Base-by-base conservation (phyloP, 2,113 vertebrate genomes). In the Corythornis vintsioides region DNA sequence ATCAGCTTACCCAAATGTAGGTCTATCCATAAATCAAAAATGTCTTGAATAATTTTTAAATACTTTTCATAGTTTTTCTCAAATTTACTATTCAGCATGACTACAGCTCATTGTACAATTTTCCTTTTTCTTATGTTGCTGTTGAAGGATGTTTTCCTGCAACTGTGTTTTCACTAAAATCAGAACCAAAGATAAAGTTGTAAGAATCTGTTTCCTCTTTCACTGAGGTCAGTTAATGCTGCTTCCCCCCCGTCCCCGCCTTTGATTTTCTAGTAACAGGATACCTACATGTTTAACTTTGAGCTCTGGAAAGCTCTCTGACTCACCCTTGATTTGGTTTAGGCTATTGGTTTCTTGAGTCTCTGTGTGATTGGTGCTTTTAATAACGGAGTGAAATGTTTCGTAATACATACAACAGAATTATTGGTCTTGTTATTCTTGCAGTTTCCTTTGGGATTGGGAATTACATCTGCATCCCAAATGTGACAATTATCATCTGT, bases 231-330 rank as follows among this genome's bases (percentile, higher is more conserved):
- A 69, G 15, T 55, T 87, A 72, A 53, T 87, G 42, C 13, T 53
- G 18, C 40, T 42, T 48, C 40, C 63, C 38, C 38, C 38, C 38
- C 38, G 10, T 38, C 38, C 38, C 10, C 38, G 38, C 38, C 38
- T 76, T 67, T 67, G 75, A 55, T 89, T 84, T 88, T 90, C 70
- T 87, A 63, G 83, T 77, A 85, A 81, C 65, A 88, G 65, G 55
- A 55, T 84, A 64, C 50, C 26, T 57, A 52, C 63, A 76, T 77
- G 65, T 77, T 92, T 80, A 56, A 66, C 53, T 66, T 47, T 20
- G 59, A 85, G 50, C 55, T 45, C 33, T 69, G 26, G 40, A 63
- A 60, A 21, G 75, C 33, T 52, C 38, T 86, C 42, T 59, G 26
- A n/a, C 33, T 80, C 38, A 31, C 55, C 50, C n/a, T 73, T 29